Evolutionary conservation across 2,797 vertebrate species (phyloP).

Genomic region (Tapera naevia): DNA sequence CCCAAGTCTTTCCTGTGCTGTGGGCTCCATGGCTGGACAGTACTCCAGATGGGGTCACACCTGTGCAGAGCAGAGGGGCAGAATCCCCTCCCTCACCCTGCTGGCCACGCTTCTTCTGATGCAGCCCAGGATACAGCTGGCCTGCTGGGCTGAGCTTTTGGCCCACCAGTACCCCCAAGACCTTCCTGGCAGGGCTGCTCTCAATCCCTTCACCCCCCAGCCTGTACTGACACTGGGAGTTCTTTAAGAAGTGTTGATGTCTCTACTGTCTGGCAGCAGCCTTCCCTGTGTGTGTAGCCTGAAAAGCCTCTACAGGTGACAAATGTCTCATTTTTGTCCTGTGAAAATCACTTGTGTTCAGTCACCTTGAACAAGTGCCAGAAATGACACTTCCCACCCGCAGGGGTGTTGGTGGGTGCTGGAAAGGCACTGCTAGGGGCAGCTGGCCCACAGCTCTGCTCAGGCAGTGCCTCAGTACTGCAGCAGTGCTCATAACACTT

Average conservation of each 20-base stretch:
- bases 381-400: not conserved
- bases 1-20: not conserved
- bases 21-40: not conserved
- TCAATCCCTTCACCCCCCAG: not conserved
- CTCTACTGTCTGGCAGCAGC: not conserved
- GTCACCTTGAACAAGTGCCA: not conserved
- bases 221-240: accelerated
- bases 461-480: not conserved
- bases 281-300: not conserved
- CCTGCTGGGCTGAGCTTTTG: not conserved
- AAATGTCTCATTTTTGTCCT: not conserved
- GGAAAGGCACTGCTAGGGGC: not conserved
- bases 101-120: not conserved
- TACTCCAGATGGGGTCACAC: not conserved
- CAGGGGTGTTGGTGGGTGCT: accelerated
- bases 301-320: not conserved
- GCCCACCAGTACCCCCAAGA: not conserved
- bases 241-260: not conserved
- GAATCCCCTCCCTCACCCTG: not conserved
- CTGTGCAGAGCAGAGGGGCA: not conserved
- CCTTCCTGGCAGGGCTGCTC: not conserved
- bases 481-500: not conserved
- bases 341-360: not conserved
- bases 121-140: not conserved
- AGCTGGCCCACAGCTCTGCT: accelerated